Conservation (phyloP, 2,797 vertebrate species). For the Sitta carolinensis region DNA sequence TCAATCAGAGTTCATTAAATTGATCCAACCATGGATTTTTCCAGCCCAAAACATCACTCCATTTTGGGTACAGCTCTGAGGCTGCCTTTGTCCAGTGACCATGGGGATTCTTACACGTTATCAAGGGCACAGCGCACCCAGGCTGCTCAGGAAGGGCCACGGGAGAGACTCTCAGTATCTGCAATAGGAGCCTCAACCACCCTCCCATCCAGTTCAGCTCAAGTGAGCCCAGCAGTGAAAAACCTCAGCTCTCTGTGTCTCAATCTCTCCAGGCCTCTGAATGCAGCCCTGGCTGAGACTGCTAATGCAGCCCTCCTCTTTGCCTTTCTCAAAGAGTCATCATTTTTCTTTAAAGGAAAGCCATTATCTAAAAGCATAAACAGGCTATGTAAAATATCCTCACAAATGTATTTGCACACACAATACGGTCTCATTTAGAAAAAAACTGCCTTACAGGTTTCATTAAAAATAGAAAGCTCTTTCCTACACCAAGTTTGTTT, state of each 20-base stretch:
- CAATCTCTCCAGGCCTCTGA: background rate
- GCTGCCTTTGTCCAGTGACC: background rate
- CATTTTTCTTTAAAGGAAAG: background rate
- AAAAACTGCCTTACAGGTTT: background rate
- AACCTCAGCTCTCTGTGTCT: background rate
- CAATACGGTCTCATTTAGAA: background rate
- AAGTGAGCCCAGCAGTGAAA: background rate
- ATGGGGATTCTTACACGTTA: background rate
- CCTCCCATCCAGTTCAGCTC: background rate
- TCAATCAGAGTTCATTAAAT: background rate
- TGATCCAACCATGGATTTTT: background rate
- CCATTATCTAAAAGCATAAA: background rate
- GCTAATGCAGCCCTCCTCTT: background rate
- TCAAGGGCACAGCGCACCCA: background rate
- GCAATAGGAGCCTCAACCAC: background rate
- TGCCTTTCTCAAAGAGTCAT: background rate
- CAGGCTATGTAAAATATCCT: background rate
- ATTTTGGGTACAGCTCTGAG: background rate
- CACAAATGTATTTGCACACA: background rate
- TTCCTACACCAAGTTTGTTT: background rate
- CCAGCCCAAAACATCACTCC: background rate
- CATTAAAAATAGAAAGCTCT: constrained; percentile 19
- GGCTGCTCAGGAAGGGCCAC: background rate
- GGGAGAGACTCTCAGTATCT: background rate
- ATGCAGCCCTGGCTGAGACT: background rate